These are phyloP conservation scores for Xestia xanthographa DNA, from an alignment of 2,888 invertebrate genomes.

Conservation along the genomic window DNA sequence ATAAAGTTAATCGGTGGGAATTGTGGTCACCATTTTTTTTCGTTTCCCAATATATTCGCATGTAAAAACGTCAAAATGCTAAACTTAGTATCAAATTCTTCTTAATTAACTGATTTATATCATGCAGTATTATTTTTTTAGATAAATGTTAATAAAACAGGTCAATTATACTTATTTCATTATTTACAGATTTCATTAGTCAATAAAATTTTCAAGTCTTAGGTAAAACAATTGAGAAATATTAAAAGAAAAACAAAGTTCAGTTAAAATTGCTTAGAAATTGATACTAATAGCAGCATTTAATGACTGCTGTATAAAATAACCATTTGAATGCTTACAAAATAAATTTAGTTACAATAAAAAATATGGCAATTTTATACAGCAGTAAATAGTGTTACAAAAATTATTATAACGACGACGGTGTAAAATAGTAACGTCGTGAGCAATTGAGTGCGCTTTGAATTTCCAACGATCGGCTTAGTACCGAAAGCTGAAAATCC, in stretches of 20 bases:
- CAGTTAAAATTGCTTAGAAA: neutral
- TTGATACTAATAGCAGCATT: constrained; percentile 21
- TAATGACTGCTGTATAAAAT: neutral
- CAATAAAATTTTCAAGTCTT: neutral
- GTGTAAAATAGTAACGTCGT: neutral
- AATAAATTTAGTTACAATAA: neutral
- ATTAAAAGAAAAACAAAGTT: neutral
- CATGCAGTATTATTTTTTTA: neutral
- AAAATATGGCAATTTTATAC: neutral
- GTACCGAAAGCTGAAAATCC: neutral
- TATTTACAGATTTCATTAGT: constrained; percentile 16
- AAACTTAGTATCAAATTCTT: constrained; percentile 25
- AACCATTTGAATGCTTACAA: neutral
- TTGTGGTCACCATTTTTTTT: neutral
- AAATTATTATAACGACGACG: constrained; percentile 11
- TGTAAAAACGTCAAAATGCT: constrained; percentile 5
- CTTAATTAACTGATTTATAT: neutral
- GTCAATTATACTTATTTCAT: neutral
- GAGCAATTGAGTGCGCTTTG: neutral
- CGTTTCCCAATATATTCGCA: constrained; percentile 8
- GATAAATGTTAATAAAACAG: neutral
- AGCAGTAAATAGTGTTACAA: constrained; percentile 32
- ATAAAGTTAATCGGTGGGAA: constrained; percentile 10
- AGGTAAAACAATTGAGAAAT: neutral
- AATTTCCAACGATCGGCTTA: neutral